phyloP scores from a whole-genome alignment of 2,113 vertebrate genomes.

The Coregonus clupeaformis region DNA sequence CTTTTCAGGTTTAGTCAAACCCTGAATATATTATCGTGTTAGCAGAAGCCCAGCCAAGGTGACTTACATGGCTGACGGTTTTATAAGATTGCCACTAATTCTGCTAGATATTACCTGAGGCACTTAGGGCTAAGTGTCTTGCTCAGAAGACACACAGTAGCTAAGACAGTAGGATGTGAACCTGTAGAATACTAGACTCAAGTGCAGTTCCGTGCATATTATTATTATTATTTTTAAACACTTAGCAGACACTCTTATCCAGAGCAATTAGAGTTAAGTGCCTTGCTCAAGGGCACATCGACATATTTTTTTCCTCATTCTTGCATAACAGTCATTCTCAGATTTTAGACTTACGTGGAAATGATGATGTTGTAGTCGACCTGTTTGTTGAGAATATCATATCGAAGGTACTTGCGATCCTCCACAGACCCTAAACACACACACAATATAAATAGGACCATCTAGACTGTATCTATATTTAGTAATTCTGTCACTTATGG shows the following conservation, averaged over 20 bases:
- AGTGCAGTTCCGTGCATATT: background rate
- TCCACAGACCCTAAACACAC: constrained; percentile 78
- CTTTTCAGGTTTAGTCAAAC: constrained; percentile 62
- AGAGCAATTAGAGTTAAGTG: too few relatives aligned
- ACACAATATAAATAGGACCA: background rate
- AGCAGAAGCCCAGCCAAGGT: constrained; percentile 28
- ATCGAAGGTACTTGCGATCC: constrained; percentile 85
- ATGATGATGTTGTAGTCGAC: constrained; percentile 88
- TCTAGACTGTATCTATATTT: too few relatives aligned
- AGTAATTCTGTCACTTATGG: too few relatives aligned
- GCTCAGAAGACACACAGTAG: constrained; percentile 6
- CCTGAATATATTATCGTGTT: constrained; percentile 44
- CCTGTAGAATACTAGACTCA: background rate
- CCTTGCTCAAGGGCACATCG: constrained; percentile 45
- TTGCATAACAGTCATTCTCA: background rate
- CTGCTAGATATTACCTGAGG: constrained; percentile 29
- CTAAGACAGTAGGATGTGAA: background rate
- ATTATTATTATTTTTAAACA: too few relatives aligned
- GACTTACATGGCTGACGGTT: constrained; percentile 30
- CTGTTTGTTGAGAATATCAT: constrained; percentile 80
- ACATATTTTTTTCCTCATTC: constrained; percentile 43
- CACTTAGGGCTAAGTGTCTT: background rate
- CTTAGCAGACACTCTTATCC: constrained; percentile 70
- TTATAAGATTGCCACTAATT: constrained; percentile 12
- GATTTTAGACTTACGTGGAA: constrained; percentile 84